These are phyloP conservation scores for Acipenser ruthenus DNA, from an alignment of 2,797 vertebrate species.

Conservation along the genomic window DNA sequence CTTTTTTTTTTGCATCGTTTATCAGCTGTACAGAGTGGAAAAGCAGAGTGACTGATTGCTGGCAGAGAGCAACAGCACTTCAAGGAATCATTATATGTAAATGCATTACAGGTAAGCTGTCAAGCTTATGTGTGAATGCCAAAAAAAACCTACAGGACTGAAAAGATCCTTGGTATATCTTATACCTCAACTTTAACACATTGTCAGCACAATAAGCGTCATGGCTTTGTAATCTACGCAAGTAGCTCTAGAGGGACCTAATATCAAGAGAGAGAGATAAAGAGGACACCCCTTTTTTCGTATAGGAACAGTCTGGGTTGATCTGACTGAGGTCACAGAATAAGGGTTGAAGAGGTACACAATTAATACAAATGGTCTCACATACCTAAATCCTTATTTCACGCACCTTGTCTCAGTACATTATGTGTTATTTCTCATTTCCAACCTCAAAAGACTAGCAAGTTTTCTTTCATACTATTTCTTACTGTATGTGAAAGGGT, in stretches of 20 bases:
- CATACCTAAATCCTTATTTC: no score
- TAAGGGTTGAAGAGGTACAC: no score
- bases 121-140: neutral
- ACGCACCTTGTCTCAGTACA: no score
- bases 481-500: neutral
- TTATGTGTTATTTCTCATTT: no score
- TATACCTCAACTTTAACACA: conserved; percentile 9
- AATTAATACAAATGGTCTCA: no score
- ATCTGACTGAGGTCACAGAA: neutral
- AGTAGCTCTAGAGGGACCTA: neutral
- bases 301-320: neutral
- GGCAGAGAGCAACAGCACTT: neutral
- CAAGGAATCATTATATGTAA: conserved; percentile 9
- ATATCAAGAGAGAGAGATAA: conserved; percentile 5
- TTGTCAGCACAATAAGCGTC: conserved; percentile 9
- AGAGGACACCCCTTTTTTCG: neutral
- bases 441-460: no score
- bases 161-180: conserved; percentile 1
- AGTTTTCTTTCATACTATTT: no score
- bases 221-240: conserved; percentile 6
- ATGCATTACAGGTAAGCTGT: conserved; percentile 6
- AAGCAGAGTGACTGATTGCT: conserved; percentile 10
- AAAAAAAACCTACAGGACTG: conserved; percentile 3
- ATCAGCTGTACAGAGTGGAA: conserved; percentile 2
- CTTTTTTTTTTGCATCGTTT: conserved; percentile 7